Percentiles rank a stretch among this genome's conserved stretches.
These are phyloP conservation scores for Oscheius sp. DNA, from an alignment of 2,888 invertebrate genomes.

Conservation along the genomic window DNA sequence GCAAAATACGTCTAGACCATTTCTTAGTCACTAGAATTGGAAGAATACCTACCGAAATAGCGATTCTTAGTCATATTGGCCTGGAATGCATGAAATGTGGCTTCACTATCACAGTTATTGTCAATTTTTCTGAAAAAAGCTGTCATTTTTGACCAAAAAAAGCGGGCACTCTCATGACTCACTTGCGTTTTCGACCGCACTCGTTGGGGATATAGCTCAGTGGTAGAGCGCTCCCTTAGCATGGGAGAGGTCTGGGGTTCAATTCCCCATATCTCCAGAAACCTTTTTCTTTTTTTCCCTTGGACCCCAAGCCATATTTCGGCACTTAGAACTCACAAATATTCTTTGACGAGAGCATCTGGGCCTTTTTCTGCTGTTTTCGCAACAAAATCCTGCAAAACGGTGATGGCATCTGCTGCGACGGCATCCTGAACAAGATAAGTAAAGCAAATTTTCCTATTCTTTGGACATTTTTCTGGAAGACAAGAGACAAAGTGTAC, in stretches of 20 bases:
- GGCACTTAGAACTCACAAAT: constrained; percentile 30
- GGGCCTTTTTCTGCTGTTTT: constrained; percentile 48
- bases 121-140: constrained; percentile 45
- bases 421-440: constrained; percentile 16
- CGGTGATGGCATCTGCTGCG: constrained; percentile 11
- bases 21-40: not conserved
- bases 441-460: not conserved
- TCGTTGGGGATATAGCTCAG: constrained; percentile 54
- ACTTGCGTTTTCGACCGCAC: not conserved
- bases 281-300: no score
- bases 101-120: constrained; percentile 38
- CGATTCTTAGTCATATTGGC: constrained; percentile 61
- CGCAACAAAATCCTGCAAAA: constrained; percentile 49
- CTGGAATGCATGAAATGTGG: constrained; percentile 52
- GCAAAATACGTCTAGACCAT: constrained; percentile 47
- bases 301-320: no score
- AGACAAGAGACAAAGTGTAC: constrained; percentile 30
- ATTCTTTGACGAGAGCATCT: constrained; percentile 50
- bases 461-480: not conserved
- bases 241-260: constrained; percentile 58
- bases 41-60: constrained; percentile 47
- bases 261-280: constrained; percentile 42
- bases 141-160: no score
- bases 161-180: no score
- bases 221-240: constrained; percentile 61